These are phyloP conservation scores for Scophthalmus maximus DNA, from an alignment of 2,113 vertebrate species.

Conservation along the genomic window DNA sequence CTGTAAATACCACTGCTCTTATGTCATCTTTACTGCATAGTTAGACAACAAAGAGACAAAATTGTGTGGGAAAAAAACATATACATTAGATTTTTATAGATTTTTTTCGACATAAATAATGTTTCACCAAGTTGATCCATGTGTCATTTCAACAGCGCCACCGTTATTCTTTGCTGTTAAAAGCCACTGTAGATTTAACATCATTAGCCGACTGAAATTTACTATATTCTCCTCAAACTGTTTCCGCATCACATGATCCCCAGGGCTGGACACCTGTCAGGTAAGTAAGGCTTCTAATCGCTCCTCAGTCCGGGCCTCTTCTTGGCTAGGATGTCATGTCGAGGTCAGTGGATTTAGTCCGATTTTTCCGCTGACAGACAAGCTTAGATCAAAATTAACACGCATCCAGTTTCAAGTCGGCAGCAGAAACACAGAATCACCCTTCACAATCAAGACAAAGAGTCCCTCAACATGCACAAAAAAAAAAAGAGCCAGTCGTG, in stretches of 20 bases:
- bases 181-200: conserved; percentile 48
- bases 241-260: conserved; percentile 13
- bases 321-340: neutral
- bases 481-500: neutral
- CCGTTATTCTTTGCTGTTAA: conserved; percentile 10
- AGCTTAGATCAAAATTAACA: conserved; percentile 27
- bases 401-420: conserved; percentile 12
- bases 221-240: neutral
- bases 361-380: conserved; percentile 19
- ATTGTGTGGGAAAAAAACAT: neutral
- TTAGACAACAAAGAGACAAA: too few species aligned
- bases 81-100: conserved; percentile 45
- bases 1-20: conserved; percentile 34
- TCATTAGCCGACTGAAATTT: conserved; percentile 7
- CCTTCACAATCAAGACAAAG: conserved; percentile 30
- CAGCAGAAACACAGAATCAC: conserved; percentile 22
- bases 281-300: neutral
- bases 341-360: conserved; percentile 19
- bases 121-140: conserved; percentile 21
- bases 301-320: conserved; percentile 1
- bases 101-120: conserved; percentile 59
- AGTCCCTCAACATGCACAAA: conserved; percentile 2
- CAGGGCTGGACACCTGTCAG: neutral
- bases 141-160: conserved; percentile 14
- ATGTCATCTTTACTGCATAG: conserved; percentile 19